phyloP scores from a whole-genome alignment of 2,888 invertebrate genomes.

The Augiades crinisus region DNA sequence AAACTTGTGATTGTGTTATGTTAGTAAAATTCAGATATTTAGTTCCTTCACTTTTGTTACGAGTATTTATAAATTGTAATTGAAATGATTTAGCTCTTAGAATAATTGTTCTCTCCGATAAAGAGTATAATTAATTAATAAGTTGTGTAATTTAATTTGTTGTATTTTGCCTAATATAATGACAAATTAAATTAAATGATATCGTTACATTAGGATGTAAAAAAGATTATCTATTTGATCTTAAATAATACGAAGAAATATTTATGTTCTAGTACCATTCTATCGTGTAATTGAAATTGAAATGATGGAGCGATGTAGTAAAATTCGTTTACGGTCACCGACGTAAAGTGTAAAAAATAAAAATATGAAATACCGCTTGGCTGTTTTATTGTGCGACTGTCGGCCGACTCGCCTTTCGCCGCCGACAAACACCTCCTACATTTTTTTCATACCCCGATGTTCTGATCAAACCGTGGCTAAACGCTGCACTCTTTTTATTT shows the following conservation, averaged over 20 bases:
- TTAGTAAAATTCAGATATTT: constrained; percentile 72
- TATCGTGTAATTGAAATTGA: constrained; percentile 73
- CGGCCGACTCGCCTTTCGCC: constrained; percentile 31
- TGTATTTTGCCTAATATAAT: constrained; percentile 78
- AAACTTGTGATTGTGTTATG: constrained; percentile 68
- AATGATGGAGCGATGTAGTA: constrained; percentile 76
- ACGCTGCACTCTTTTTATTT: constrained; percentile 12
- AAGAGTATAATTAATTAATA: constrained; percentile 72
- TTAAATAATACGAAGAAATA: constrained; percentile 80
- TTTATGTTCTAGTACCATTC: constrained; percentile 81
- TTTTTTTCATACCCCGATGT: constrained; percentile 16
- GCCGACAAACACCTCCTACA: constrained; percentile 15
- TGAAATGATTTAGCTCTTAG: constrained; percentile 66
- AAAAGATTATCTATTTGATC: constrained; percentile 82
- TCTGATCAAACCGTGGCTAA: constrained; percentile 20
- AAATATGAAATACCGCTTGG: constrained; percentile 72
- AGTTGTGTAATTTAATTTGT: constrained; percentile 78
- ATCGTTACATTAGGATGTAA: constrained; percentile 80
- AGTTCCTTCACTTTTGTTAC: constrained; percentile 79
- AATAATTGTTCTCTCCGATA: constrained; percentile 72
- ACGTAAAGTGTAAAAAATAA: constrained; percentile 80
- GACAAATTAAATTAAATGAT: constrained; percentile 77
- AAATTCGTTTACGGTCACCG: constrained; percentile 79
- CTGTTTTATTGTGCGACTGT: constrained; percentile 55
- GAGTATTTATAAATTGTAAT: constrained; percentile 73